Percentiles rank a stretch among this genome's conserved stretches.
These are phyloP conservation scores for Catharus ustulatus DNA, from an alignment of 2,797 vertebrate genomes.

Conservation along the genomic window DNA sequence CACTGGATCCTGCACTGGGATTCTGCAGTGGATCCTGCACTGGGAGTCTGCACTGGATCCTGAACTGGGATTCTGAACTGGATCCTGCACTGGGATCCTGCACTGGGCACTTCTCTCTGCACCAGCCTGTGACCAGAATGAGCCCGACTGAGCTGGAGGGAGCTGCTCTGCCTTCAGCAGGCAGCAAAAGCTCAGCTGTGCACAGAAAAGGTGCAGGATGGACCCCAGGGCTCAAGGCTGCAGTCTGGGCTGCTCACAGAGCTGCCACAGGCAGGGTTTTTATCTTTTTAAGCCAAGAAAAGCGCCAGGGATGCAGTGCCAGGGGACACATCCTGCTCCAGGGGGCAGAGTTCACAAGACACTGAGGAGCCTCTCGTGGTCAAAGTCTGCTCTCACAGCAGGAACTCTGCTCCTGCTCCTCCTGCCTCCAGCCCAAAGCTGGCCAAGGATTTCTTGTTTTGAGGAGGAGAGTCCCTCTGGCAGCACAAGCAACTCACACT, in stretches of 20 bases:
- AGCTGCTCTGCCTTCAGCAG: background rate
- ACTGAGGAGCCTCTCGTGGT: background rate
- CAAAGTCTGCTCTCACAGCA: background rate
- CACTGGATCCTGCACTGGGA: too few relatives aligned
- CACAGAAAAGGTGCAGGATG: background rate
- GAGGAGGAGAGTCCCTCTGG: background rate
- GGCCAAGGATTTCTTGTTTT: background rate
- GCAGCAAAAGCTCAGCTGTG: rapidly evolving
- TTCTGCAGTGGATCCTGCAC: too few relatives aligned
- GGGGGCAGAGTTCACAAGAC: background rate
- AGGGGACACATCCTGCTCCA: background rate
- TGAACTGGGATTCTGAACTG: too few relatives aligned
- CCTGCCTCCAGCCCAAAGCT: background rate
- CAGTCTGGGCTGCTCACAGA: background rate
- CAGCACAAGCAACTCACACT: background rate
- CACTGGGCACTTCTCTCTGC: background rate
- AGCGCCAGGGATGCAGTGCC: background rate
- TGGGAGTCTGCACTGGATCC: too few relatives aligned
- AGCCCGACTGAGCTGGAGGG: background rate
- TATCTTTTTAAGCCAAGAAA: background rate
- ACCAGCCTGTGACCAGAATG: background rate
- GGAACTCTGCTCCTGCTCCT: background rate
- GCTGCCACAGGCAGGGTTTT: background rate
- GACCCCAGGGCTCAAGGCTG: background rate
- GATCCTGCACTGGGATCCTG: too few relatives aligned